These are phyloP conservation scores for Micropoecilia bifurca DNA, from an alignment of 2,797 vertebrate species.

Conservation along the genomic window DNA sequence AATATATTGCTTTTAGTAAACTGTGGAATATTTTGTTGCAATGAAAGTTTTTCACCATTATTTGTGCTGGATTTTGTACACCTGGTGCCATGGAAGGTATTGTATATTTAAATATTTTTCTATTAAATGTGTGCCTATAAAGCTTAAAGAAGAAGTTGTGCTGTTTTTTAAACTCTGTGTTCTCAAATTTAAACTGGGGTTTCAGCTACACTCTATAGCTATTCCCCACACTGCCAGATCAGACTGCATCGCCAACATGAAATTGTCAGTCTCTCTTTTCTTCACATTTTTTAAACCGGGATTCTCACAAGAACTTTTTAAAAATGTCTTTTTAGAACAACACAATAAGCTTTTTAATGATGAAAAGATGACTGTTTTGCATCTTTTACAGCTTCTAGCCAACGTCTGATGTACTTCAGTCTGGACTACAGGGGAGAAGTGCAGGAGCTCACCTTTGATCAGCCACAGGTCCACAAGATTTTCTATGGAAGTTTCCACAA, in stretches of 20 bases:
- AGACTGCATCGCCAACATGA: neutral
- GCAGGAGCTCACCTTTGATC: slow-evolving; percentile 91
- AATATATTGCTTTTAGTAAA: neutral
- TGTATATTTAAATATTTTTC: neutral
- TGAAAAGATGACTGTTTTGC: slow-evolving; percentile 15
- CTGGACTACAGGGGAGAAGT: slow-evolving; percentile 89
- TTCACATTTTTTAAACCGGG: neutral
- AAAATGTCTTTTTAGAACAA: neutral
- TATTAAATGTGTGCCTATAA: neutral
- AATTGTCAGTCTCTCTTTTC: neutral
- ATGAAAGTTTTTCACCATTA: neutral
- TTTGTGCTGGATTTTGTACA: neutral
- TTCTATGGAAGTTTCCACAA: slow-evolving; percentile 98
- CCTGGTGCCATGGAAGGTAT: neutral
- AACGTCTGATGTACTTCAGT: slow-evolving; percentile 90
- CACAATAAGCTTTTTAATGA: neutral
- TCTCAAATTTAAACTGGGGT: neutral
- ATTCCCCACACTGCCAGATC: neutral
- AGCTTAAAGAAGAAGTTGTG: neutral
- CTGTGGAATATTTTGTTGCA: neutral
- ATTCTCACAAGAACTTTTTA: neutral
- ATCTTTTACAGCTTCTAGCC: slow-evolving; percentile 81
- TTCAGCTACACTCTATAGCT: neutral
- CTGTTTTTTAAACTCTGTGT: neutral
- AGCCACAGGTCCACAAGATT: slow-evolving; percentile 88